These are phyloP conservation scores for Pachycephala philippinensis DNA, from an alignment of 2,113 vertebrate species.

Conservation along the genomic window DNA sequence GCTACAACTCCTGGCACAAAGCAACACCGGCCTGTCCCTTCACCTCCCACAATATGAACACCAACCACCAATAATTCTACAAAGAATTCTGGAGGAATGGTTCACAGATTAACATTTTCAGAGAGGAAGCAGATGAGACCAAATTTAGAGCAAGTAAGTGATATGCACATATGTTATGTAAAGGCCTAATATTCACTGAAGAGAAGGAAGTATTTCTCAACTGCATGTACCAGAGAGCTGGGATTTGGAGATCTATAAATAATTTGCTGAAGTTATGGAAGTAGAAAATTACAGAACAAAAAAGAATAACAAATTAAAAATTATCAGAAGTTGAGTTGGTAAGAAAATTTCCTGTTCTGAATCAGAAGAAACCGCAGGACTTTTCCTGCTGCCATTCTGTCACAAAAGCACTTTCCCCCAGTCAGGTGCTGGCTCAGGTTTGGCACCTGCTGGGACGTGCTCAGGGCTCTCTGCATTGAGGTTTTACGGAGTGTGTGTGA, in stretches of 20 bases:
- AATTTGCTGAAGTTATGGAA: neutral
- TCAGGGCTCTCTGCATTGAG: neutral
- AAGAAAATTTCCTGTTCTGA: neutral
- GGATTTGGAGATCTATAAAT: neutral
- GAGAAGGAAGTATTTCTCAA: constrained; percentile 10
- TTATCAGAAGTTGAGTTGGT: neutral
- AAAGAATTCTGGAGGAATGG: neutral
- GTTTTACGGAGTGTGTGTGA: neutral
- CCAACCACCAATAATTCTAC: neutral
- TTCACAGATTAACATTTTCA: neutral
- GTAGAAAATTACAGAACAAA: neutral
- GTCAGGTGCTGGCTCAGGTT: neutral
- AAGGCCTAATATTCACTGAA: constrained; percentile 31
- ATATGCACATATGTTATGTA: constrained; percentile 23
- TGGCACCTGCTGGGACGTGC: neutral
- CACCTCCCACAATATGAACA: neutral
- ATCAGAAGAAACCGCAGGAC: neutral
- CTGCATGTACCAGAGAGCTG: neutral
- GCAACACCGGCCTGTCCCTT: neutral
- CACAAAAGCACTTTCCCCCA: neutral
- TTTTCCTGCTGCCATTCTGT: neutral
- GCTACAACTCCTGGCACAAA: neutral
- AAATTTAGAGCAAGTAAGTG: constrained; percentile 24
- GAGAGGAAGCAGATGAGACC: neutral
- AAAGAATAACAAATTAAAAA: neutral